phyloP scores from a whole-genome alignment of 2,113 vertebrate genomes.

The Emydura subglobosa region DNA sequence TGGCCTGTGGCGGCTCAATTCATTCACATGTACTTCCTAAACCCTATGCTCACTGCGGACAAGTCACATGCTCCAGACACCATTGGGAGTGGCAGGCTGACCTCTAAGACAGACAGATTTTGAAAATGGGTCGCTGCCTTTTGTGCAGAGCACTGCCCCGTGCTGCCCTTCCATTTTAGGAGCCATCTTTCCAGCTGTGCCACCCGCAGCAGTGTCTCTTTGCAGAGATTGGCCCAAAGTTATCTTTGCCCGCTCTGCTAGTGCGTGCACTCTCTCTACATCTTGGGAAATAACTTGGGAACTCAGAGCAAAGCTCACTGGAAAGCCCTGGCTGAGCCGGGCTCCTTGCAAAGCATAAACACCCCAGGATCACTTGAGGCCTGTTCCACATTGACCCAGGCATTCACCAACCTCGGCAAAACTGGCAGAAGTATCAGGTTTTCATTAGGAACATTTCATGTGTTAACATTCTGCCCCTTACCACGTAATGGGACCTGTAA shows the following conservation, averaged over 20 bases:
- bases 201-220: background rate
- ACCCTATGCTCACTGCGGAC: fast-evolving
- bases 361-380: background rate
- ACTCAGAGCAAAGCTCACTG: background rate
- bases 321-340: fast-evolving
- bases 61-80: fast-evolving
- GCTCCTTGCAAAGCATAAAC: background rate
- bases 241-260: fast-evolving
- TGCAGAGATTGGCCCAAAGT: fast-evolving
- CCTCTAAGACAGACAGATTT: background rate
- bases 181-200: background rate
- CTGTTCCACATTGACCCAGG: fast-evolving
- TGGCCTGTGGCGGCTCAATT: background rate
- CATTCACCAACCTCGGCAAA: background rate
- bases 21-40: background rate
- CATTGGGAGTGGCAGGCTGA: background rate
- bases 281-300: fast-evolving
- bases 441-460: fast-evolving
- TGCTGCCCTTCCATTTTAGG: background rate
- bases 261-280: fast-evolving
- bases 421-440: fast-evolving
- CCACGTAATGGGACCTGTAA: background rate
- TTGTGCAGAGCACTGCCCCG: background rate
- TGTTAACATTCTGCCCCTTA: background rate
- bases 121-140: background rate